Base-by-base conservation (phyloP, 2,888 invertebrate genomes). In the Spodoptera exigua region DNA sequence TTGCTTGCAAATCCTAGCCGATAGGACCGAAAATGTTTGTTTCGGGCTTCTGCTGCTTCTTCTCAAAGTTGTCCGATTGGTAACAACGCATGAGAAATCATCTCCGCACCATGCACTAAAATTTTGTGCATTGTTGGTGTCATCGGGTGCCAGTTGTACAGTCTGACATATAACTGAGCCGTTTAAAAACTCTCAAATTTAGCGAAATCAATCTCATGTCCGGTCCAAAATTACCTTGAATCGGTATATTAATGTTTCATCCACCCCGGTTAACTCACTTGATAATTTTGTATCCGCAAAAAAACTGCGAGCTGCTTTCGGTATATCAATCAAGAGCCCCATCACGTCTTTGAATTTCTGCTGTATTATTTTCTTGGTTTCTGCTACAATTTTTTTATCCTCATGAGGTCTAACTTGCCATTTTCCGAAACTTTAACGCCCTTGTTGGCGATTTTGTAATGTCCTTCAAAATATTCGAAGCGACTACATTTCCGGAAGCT, bases 401-500 rank as follows among this genome's bases (percentile, higher is more conserved):
- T 40, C 39, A 16, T 40, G 39, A 40, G 39, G 17, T 40, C 39
- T 40, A n/a, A n/a, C n/a, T n/a, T n/a, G n/a, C 39, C 39, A 40
- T 3, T 27, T 27, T 44, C 27, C 27, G 27, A 44, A 44, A 53
- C 52, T 59, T 53, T 46, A 17, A 35, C 11, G 58, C 52, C 35
- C 41, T 52, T 52, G 37, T 21, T 32, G 58, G 52, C 18, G 45
- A 46, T 45, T 52, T 58, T 41, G 46, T 46, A 16, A 35, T 46
- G 17, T 47, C 56, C 40, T 61, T 61, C 11, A 62, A 41, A 34
- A 55, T 21, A 52, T 62, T 52, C 12, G 61, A 56, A 36, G 57
- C 61, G 16, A 54, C 65, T 5, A 65, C 57, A 16, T 66, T 58
- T 13, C 59, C 56, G n/a, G 51, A 7, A 35, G 59, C 35, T 48